A percentile compares a stretch with the other conserved stretches of the same genome.
Conservation (phyloP, 2,797 vertebrate genomes). For the Aphelocoma californica region DNA sequence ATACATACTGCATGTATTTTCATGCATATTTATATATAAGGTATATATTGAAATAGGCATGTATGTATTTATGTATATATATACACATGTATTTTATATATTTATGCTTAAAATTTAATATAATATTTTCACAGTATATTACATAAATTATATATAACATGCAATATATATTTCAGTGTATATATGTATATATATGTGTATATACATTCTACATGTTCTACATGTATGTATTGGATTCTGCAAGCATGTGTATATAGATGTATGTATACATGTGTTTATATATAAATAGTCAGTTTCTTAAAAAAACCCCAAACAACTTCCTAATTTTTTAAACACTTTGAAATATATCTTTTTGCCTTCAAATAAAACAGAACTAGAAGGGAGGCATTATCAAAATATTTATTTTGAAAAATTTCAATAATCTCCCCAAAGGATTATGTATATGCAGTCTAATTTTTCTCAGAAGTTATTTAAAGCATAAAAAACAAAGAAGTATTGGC, state of each 20-base stretch:
- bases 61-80: not conserved
- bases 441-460: not conserved
- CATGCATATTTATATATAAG: not conserved
- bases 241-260: not conserved
- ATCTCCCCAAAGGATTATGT: not conserved
- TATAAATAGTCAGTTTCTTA: not conserved
- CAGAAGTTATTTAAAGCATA: not conserved
- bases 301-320: not conserved
- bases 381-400: not conserved
- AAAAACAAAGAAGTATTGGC: not conserved
- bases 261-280: too few relatives aligned
- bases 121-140: not conserved
- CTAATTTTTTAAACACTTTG: not conserved
- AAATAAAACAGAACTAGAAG: not conserved
- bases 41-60: not conserved
- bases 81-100: not conserved
- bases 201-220: not conserved
- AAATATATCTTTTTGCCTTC: not conserved
- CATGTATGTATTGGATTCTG: not conserved
- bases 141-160: not conserved
- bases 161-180: not conserved
- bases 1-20: not conserved
- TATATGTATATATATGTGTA: not conserved
- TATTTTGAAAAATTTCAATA: not conserved
- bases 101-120: not conserved